These are phyloP conservation scores for Takifugu bimaculatus DNA, from an alignment of 2,113 vertebrate species.

Conservation along the genomic window DNA sequence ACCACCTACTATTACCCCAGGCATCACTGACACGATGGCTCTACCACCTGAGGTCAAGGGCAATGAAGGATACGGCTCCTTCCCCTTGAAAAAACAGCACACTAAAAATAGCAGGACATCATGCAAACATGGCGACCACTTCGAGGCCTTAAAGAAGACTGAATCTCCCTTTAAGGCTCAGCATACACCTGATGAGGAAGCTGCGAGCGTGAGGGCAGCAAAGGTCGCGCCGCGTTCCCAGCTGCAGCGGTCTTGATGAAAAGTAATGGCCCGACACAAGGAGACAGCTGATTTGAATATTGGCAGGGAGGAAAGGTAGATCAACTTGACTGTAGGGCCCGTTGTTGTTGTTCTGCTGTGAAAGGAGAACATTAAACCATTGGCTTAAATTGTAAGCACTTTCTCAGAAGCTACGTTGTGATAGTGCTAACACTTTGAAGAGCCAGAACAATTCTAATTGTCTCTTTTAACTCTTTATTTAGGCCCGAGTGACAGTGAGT, in stretches of 20 bases:
- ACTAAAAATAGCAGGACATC: constrained; percentile 17
- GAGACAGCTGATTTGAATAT: constrained; percentile 17
- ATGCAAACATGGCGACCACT: constrained; percentile 34
- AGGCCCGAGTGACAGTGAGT: too few species aligned
- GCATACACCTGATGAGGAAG: constrained; percentile 32
- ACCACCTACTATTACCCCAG: too few species aligned
- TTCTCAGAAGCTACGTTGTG: neutral
- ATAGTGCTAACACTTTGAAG: neutral
- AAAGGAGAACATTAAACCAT: neutral
- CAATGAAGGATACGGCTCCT: constrained; percentile 37
- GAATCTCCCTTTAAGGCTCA: constrained; percentile 26
- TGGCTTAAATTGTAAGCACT: neutral
- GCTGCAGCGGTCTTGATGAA: constrained; percentile 11
- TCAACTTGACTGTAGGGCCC: constrained; percentile 18
- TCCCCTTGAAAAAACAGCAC: constrained; percentile 19
- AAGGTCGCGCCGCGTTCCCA: constrained; percentile 24
- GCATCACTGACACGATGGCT: too few species aligned
- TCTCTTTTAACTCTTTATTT: too few species aligned
- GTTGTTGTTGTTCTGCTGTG: neutral
- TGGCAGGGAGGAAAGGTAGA: constrained; percentile 3
- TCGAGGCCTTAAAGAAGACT: constrained; percentile 20
- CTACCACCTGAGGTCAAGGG: too few species aligned
- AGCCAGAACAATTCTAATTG: neutral
- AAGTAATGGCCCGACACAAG: constrained; percentile 31
- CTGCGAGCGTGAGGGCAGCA: constrained; percentile 7